Evolutionary conservation across 1,140 invertebrate genomes (phyloP).

Genomic region (Papilio glaucus): DNA sequence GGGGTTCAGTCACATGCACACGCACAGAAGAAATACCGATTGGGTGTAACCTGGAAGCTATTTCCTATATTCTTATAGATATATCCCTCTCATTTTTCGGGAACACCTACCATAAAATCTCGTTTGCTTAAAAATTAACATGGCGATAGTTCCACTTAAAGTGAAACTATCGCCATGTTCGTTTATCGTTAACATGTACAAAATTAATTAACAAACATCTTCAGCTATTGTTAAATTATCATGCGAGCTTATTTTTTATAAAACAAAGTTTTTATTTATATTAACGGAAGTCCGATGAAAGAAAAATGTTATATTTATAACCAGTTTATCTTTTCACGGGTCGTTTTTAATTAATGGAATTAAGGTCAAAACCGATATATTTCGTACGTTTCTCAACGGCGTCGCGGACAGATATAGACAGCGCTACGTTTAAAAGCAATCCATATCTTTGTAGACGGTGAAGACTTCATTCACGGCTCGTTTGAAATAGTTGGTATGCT

Average conservation of each 20-base stretch:
- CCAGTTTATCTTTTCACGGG: slow-evolving; percentile 17
- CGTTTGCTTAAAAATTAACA: too few relatives aligned
- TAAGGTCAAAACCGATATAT: slow-evolving; percentile 23
- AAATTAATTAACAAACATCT: background rate
- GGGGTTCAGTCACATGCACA: too few relatives aligned
- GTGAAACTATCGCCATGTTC: too few relatives aligned
- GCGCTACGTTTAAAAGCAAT: slow-evolving; percentile 1
- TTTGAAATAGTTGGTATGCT: slow-evolving; percentile 28
- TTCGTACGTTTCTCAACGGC: background rate
- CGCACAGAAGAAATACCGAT: too few relatives aligned
- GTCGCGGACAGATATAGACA: slow-evolving; percentile 25
- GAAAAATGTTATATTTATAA: slow-evolving; percentile 23
- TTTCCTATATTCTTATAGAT: too few relatives aligned
- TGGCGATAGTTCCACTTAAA: too few relatives aligned
- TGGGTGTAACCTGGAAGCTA: too few relatives aligned
- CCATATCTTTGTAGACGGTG: slow-evolving; percentile 27
- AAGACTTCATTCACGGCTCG: slow-evolving; percentile 30
- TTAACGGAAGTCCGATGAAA: background rate
- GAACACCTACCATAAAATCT: too few relatives aligned
- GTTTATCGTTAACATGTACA: background rate
- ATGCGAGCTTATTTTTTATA: background rate
- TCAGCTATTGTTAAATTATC: background rate
- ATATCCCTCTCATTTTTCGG: too few relatives aligned
- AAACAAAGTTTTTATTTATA: background rate
- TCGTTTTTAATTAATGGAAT: slow-evolving; percentile 30